Conservation (phyloP, 2,797 vertebrate genomes). For the Acipenser transmontanus region DNA sequence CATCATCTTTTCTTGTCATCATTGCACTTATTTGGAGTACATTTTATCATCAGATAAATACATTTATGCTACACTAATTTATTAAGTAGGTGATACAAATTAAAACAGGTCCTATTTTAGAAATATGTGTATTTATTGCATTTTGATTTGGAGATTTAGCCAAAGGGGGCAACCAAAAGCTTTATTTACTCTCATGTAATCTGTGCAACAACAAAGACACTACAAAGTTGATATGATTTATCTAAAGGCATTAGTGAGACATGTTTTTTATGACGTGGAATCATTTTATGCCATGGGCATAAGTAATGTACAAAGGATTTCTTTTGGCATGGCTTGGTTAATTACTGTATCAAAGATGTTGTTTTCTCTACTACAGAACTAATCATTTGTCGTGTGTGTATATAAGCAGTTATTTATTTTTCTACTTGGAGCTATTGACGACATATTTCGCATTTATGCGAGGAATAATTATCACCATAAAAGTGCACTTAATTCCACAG, state of each 20-base stretch:
- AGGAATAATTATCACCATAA: no score
- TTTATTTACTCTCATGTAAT: neutral
- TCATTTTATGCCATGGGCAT: neutral
- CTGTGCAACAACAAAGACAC: neutral
- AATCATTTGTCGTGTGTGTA: conserved; percentile 18
- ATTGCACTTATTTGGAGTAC: no score
- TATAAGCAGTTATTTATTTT: conserved; percentile 42
- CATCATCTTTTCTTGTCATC: no score
- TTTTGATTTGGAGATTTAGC: no score
- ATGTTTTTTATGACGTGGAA: neutral
- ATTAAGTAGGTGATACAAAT: no score
- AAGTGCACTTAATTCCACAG: conserved; percentile 40
- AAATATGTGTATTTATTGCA: no score
- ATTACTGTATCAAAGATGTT: conserved; percentile 8
- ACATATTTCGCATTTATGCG: conserved; percentile 6
- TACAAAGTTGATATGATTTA: neutral
- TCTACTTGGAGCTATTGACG: conserved; percentile 48
- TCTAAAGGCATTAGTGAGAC: neutral
- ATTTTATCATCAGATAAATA: no score
- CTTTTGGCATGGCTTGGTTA: neutral
- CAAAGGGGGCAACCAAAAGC: conserved; percentile 9
- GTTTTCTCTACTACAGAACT: conserved; percentile 15
- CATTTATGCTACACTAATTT: no score
- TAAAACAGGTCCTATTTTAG: no score
- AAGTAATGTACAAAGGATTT: conserved; percentile 11